These are phyloP conservation scores for Caenorhabditis plicata DNA, from an alignment of 2,888 invertebrate genomes.

Conservation along the genomic window DNA sequence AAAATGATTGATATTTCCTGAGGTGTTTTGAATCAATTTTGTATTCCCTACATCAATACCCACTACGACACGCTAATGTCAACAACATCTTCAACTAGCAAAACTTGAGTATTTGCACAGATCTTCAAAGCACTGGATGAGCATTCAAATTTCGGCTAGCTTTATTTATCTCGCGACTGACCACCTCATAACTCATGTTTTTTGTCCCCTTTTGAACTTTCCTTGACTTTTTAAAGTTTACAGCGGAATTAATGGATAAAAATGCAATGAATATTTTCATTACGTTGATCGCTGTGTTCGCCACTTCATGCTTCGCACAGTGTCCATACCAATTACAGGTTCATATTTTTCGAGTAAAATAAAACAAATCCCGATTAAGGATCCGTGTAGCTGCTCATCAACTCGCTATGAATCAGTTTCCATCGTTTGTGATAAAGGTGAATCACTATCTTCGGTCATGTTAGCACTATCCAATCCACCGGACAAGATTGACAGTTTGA, in stretches of 20 bases:
- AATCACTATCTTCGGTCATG: constrained; percentile 45
- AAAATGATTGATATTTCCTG: too few relatives aligned
- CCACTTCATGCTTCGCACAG: constrained; percentile 2
- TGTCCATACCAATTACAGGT: constrained; percentile 15
- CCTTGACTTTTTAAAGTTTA: too few relatives aligned
- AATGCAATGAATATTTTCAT: background rate
- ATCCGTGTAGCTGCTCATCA: constrained; percentile 53
- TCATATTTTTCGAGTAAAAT: background rate
- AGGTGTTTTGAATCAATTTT: too few relatives aligned
- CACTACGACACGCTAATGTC: too few relatives aligned
- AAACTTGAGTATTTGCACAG: too few relatives aligned
- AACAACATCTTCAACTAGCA: too few relatives aligned
- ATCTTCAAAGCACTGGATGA: too few relatives aligned
- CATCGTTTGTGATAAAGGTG: constrained; percentile 55
- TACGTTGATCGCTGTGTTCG: background rate
- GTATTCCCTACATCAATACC: too few relatives aligned
- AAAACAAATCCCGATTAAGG: constrained; percentile 20
- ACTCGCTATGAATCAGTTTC: constrained; percentile 56
- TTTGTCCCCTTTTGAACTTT: too few relatives aligned
- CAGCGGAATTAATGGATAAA: background rate
- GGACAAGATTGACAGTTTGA: constrained; percentile 51
- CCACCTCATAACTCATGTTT: too few relatives aligned
- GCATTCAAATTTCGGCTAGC: too few relatives aligned
- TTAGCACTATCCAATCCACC: constrained; percentile 43
- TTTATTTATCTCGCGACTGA: too few relatives aligned